Percentiles rank a stretch among this genome's conserved stretches.
Evolutionary conservation across 2,113 vertebrate genomes (phyloP).

Genomic region (Anoplopoma fimbria): DNA sequence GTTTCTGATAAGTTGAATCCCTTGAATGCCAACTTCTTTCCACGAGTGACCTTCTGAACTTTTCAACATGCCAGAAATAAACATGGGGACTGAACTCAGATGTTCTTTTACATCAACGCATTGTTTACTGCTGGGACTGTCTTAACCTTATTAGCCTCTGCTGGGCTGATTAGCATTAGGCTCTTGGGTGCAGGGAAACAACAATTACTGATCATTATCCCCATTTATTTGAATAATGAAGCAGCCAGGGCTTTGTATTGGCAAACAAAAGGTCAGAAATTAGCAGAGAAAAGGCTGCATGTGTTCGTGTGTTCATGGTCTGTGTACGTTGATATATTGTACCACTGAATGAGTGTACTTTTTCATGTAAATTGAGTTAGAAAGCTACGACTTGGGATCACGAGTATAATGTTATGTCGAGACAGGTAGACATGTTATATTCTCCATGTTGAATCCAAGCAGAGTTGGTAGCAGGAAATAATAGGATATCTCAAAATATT

Average conservation of each 20-base stretch:
- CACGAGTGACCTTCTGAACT: constrained; percentile 20
- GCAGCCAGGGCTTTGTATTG: constrained; percentile 49
- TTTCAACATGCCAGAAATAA: neutral
- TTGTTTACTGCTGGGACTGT: constrained; percentile 67
- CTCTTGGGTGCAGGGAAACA: constrained; percentile 61
- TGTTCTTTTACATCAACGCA: constrained; percentile 52
- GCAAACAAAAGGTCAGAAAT: constrained; percentile 71
- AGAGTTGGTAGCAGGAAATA: too few species aligned
- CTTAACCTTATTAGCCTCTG: constrained; percentile 66
- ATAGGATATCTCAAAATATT: too few species aligned
- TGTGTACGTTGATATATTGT: neutral
- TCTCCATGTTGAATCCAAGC: too few species aligned
- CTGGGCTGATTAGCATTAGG: constrained; percentile 65
- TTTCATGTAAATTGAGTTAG: too few species aligned
- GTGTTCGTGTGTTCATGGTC: neutral
- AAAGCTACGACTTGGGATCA: too few species aligned
- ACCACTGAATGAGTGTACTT: too few species aligned
- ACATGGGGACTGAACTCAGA: neutral
- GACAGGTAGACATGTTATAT: too few species aligned
- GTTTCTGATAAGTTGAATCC: too few species aligned
- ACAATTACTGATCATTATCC: constrained; percentile 75
- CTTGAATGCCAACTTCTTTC: constrained; percentile 14
- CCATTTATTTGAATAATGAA: constrained; percentile 67
- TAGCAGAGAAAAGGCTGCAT: constrained; percentile 17
- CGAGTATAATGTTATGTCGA: too few species aligned